Base-by-base conservation (phyloP, 2,113 vertebrate genomes). In the Spea bombifrons region DNA sequence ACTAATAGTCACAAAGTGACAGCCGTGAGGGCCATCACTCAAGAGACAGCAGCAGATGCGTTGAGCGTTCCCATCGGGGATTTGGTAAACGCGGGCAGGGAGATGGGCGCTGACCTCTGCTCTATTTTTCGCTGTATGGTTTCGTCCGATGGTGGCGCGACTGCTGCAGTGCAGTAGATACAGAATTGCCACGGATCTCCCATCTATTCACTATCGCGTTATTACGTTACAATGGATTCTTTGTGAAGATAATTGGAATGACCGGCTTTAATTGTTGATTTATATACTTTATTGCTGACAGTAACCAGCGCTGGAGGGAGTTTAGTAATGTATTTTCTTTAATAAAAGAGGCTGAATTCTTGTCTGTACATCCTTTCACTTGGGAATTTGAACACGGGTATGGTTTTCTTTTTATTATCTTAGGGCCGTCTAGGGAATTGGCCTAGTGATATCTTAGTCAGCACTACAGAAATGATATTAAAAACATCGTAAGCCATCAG, bases 251-350 rank as follows among this genome's bases (percentile, higher is more conserved):
- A 79, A 79, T 79, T 79, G 76, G 69, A 79, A 66, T 47, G 70
- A 55, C 48, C 44, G 63, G 69, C 61, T 79, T 79, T 79, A 79
- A 79, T 79, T 79, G 76, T 63, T 79, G 76, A 79, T 79, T 79
- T 79, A 79, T 79, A 79, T 72, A 73, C 69, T 79, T 79, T 66
- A 47, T 69, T 45, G 76, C 16, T 79, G 76, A 79, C 76, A 79
- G 76, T 48, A 79, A 55, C 70, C 76, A 43, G 44, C 17, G 76
- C 76, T 79, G 70, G 69, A 79, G 76, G 76, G 76, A 79, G 70
- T 64, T 57, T 50, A 55, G 61, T 79, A 79, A 79, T 79, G 76
- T 79, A 79, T 79, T 79, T 79, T 73, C 76, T 79, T 79, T 79
- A 79, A 79, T 79, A 79, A 79, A 79, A 79, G 70, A 66, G 63